Evolutionary conservation across 2,797 vertebrate genomes (phyloP), one percentile per base, ranked within the genome.

Genomic region (Channallabes apus): DNA sequence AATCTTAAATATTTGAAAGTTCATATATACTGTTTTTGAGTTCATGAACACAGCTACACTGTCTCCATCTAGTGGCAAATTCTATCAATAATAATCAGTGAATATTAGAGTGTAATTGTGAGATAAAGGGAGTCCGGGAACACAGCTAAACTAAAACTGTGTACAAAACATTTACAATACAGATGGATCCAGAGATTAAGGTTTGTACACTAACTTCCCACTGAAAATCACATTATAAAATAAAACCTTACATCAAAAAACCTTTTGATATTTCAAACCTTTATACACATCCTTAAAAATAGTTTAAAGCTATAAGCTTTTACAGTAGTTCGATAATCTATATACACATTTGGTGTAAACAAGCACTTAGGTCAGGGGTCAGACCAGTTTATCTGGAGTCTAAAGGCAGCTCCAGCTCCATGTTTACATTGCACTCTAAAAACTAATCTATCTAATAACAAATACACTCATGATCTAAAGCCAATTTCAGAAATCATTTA

Each of bases 1-100:
- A 51, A 11, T 51, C 46, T 62, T 58, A 32, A 64, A 79, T 14
- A 51, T 56, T 73, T 12, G 64, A 62, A 38, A 20, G 35, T 29
- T 58, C 3, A 32, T 58, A 5, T 58, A 8, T 76, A 58, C 56
- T 38, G 64, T 56, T 35, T 38, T 24, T 18, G 0, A 14, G 9
- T 64, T 68, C 12, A 14, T 35, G 29, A 58, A 58, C 20, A 71
- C 69, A 77, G 73, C 59, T 5, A 3, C 6, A 59, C 27, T 27
- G 61, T 35, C 77, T 65, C 81, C 83, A 82, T 85, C 87, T 87
- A 65, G 73, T 87, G 87, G 85, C 15, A 11, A 65, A 65, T 17
- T 46, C 7, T 29, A 20, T 46, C 38, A 78, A 17, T 15, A 1
- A 54, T 73, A 22, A 69, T 18, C 18, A 61, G 20, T 3, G 17